Conservation (phyloP, 1,140 invertebrate genomes). For the Zeugodacus cucurbitae region DNA sequence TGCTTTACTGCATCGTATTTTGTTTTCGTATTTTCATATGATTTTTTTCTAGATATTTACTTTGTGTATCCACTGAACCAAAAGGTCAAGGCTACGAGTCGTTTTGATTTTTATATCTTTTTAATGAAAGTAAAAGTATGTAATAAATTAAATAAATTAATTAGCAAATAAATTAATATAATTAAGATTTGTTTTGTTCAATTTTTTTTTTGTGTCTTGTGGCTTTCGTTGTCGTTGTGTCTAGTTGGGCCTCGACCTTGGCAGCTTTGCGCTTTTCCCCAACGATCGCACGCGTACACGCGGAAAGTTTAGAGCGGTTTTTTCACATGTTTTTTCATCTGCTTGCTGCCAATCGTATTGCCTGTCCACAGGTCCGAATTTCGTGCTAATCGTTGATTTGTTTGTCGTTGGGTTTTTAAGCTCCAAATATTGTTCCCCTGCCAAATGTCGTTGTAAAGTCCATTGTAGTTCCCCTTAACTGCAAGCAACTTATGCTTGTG, state of each 20-base stretch:
- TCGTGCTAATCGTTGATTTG: neutral
- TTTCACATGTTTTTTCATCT: neutral
- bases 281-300: neutral
- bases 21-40: neutral
- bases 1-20: neutral
- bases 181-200: constrained; percentile 13
- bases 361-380: neutral
- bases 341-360: neutral
- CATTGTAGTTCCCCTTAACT: constrained; percentile 40
- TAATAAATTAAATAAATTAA: constrained; percentile 37
- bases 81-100: neutral
- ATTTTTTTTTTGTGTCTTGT: neutral
- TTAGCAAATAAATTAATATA: constrained; percentile 36
- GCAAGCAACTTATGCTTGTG: constrained; percentile 57
- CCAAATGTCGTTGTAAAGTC: constrained; percentile 25
- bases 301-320: neutral
- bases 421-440: constrained; percentile 1
- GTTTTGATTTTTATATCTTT: neutral
- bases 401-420: constrained; percentile 24
- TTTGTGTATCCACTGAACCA: neutral
- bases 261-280: neutral
- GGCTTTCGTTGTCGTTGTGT: neutral
- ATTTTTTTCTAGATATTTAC: neutral
- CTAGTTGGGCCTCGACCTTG: neutral
- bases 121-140: neutral